Conservation (phyloP, 2,797 vertebrate genomes). For the Enteromius fasciolatus region DNA sequence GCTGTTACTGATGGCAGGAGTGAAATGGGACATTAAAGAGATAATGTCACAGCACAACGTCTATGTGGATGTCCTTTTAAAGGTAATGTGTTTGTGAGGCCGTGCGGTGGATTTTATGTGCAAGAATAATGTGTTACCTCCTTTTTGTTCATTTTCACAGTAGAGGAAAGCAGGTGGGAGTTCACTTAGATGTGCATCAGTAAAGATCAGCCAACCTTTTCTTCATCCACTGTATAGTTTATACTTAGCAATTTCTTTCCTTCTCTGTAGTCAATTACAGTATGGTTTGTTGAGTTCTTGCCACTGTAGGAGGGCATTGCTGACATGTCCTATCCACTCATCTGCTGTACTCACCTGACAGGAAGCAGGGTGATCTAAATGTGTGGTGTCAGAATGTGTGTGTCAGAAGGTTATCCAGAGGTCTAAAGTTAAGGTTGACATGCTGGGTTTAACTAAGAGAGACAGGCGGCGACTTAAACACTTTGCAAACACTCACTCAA, state of each 20-base stretch:
- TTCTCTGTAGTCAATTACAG: constrained; percentile 9
- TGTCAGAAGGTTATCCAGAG: constrained; percentile 27
- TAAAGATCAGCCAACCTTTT: constrained; percentile 22
- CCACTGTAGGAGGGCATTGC: not conserved
- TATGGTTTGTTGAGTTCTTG: constrained; percentile 6
- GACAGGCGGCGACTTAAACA: constrained; percentile 17
- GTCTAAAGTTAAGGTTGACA: constrained; percentile 37
- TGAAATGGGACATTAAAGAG: constrained; percentile 99
- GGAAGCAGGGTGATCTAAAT: constrained; percentile 7
- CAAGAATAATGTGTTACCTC: constrained; percentile 39
- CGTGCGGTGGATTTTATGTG: constrained; percentile 38
- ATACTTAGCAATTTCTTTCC: not conserved
- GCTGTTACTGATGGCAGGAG: constrained; percentile 92
- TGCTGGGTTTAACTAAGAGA: constrained; percentile 23
- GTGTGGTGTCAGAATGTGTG: constrained; percentile 19
- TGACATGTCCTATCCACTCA: constrained; percentile 27
- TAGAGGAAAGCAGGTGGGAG: constrained; percentile 12
- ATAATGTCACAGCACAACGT: constrained; percentile 99
- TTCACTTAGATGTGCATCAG: constrained; percentile 12
- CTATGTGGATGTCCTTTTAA: constrained; percentile 93
- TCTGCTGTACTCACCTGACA: constrained; percentile 25
- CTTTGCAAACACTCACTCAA: not conserved
- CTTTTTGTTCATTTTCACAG: constrained; percentile 48
- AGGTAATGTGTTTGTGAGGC: constrained; percentile 78
- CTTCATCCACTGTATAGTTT: constrained; percentile 5